Evolutionary conservation across 2,888 invertebrate genomes (phyloP), one percentile per base, ranked within the genome.

Genomic region (Bugulina stolonifera): DNA sequence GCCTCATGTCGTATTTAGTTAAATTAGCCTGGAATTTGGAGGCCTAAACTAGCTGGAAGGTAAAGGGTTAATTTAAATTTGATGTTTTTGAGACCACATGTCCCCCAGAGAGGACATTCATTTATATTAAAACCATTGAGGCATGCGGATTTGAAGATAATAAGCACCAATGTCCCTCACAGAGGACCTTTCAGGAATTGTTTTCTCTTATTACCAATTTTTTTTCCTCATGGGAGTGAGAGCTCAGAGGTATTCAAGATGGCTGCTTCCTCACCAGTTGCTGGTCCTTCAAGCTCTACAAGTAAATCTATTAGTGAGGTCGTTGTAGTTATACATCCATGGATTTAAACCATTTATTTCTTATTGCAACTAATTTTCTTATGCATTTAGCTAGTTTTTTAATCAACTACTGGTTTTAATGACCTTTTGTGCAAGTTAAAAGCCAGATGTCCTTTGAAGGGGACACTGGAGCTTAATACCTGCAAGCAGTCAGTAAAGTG

Each of bases 391-490:
- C 25, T 23, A n/a, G 5, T n/a, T n/a, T 5, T 25, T n/a, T n/a
- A n/a, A n/a, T n/a, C n/a, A n/a, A n/a, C n/a, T 25, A 57, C n/a
- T 14, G 25, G 57, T 57, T 5, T 14, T 57, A 25, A n/a, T 18
- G 25, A n/a, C 5, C 25, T n/a, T 57, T 57, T 57, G 5, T 23
- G 14, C 5, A 3, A 5, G 5, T 5, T 57, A 23, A 5, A 57
- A 57, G 5, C 25, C n/a, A 5, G 25, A 25, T 57, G 57, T 57
- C 57, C 57, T 57, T 25, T 57, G 57, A 5, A 25, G n/a, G 25
- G 57, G 57, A 57, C 57, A 57, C 25, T 57, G 57, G 57, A 25
- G 25, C 57, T 57, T 57, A 14, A 57, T 57, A 25, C 23, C 23
- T 57, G 23, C 25, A 57, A 52, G 22, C 52, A 52, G 22, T 22